phyloP scores from a whole-genome alignment of 2,888 invertebrate genomes.

The Zygaena filipendulae region DNA sequence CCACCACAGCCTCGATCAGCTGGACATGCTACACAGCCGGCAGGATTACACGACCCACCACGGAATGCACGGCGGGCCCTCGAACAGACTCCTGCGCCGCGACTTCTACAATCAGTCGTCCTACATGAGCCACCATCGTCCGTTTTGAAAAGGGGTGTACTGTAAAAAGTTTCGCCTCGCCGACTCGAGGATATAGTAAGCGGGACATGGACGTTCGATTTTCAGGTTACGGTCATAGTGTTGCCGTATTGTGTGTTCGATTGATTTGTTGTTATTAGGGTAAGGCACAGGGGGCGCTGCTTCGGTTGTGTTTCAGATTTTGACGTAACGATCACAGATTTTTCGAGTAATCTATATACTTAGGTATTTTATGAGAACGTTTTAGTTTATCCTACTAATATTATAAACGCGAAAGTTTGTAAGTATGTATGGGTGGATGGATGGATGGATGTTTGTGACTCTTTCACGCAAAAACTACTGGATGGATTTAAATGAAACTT shows the following conservation, averaged over 20 bases:
- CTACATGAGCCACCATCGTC: conserved; percentile 53
- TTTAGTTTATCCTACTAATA: too few species aligned
- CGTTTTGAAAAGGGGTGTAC: conserved; percentile 64
- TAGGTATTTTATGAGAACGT: neutral
- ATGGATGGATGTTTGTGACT: too few species aligned
- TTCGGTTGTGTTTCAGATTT: conserved; percentile 4
- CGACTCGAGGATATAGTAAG: conserved; percentile 56
- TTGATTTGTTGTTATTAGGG: conserved; percentile 21
- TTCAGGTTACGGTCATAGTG: conserved; percentile 25
- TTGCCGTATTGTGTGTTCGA: conserved; percentile 17
- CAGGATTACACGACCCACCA: conserved; percentile 44
- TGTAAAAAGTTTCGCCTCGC: conserved; percentile 61
- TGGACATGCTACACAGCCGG: conserved; percentile 54
- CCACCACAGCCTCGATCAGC: conserved; percentile 59
- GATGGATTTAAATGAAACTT: too few species aligned
- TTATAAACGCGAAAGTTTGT: too few species aligned
- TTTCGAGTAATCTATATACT: conserved; percentile 1
- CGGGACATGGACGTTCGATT: conserved; percentile 36
- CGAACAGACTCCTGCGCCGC: conserved; percentile 39
- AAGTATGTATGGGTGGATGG: too few species aligned
- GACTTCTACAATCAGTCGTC: conserved; percentile 48
- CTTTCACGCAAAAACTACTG: too few species aligned
- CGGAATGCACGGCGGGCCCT: conserved; percentile 31
- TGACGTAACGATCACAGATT: too few species aligned
- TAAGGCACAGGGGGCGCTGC: conserved; percentile 16